Base-by-base conservation (phyloP, 2,888 invertebrate genomes). In the Aporophyla nigra region DNA sequence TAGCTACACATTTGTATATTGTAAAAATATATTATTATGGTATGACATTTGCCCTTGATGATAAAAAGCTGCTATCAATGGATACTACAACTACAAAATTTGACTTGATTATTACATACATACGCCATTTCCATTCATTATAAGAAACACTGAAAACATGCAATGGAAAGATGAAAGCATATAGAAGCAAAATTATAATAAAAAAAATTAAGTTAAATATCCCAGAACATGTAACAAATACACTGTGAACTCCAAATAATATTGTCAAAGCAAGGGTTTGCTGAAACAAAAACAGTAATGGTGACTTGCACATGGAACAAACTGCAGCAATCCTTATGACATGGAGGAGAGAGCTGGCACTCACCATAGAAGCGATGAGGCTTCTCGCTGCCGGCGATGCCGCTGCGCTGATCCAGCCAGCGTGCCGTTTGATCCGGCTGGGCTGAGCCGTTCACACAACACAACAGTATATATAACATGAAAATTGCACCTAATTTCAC, bases 391-490 rank as follows among this genome's bases (percentile, higher is more conserved):
- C 91, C 91, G 61, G 92, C 88, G 82, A 92, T 89, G 82, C 93
- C 93, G 86, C 93, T 95, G 87, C 93, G 94, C 86, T 96, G 95
- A 87, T 95, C 95, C 92, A 97, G 91, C 96, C 97, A 96, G 91
- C 92, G 93, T 73, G 96, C 96, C 40, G 97, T 96, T 88, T 96
- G 97, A 86, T 97, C 97, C 76, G 96, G 95, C 93, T 96, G 96
- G 89, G 95, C 97, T 97, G 97, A 96, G 92, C 96, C 96, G 88
- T 96, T 96, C 89, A 95, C 95, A 97, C 96, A 97, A 96, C 96
- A 96, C 92, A 96, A 96, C 88, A 96, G 96, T 96, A 96, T 96
- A 96, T 96, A 96, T 95, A 96, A 96, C 96, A 96, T 96, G 95
- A 96, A 96, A 93, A 96, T 96, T 92, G 96, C 95, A 95, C 96